Conservation (phyloP, 2,113 vertebrate species). For the Onychostruthus taczanowskii region DNA sequence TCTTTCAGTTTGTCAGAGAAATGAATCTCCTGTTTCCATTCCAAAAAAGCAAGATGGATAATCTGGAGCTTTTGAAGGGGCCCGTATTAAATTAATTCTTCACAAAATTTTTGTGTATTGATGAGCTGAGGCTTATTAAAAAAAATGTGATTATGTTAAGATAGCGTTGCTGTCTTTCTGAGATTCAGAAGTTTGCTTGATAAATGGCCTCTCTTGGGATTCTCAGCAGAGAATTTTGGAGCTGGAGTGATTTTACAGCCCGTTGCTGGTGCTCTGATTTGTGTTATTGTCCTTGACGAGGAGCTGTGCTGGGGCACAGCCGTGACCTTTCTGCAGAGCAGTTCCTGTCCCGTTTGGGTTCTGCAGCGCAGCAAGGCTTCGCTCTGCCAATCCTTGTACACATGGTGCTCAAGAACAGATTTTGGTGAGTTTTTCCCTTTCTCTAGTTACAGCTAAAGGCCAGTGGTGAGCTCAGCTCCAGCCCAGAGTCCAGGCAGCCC, state of each 20-base stretch:
- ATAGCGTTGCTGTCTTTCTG: not conserved
- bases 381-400: not conserved
- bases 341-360: not conserved
- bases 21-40: not conserved
- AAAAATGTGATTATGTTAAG: not conserved
- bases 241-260: not conserved
- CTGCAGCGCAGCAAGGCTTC: not conserved
- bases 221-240: not conserved
- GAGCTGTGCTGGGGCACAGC: not conserved
- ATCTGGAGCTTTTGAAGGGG: not conserved
- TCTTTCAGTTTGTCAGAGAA: not conserved
- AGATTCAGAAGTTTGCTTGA: not conserved
- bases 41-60: not conserved
- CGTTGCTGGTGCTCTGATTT: not conserved
- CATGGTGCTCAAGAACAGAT: not conserved
- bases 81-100: not conserved
- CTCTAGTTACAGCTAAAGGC: no score
- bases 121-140: not conserved
- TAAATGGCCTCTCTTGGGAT: not conserved
- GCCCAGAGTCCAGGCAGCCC: not conserved
- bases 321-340: not conserved
- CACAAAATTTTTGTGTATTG: not conserved
- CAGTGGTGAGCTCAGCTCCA: accelerated
- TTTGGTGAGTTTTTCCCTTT: not conserved
- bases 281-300: not conserved